Conservation (phyloP, 2,113 vertebrate genomes). For the Garra rufa region DNA sequence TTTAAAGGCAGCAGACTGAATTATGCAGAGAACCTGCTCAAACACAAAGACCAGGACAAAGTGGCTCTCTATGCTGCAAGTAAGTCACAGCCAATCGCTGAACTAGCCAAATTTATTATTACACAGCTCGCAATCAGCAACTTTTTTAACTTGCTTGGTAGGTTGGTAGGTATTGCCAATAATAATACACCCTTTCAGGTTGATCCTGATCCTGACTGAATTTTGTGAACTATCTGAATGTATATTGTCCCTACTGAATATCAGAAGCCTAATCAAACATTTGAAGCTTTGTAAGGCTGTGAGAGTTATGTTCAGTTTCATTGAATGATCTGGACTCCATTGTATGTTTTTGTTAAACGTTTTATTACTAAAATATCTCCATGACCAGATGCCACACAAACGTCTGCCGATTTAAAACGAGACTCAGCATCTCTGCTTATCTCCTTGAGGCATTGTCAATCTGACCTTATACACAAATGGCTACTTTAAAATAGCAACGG, state of each 20-base stretch:
- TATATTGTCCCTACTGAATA: not conserved
- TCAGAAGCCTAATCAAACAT: not conserved
- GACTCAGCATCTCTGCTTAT: not conserved
- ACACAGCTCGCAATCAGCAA: not conserved
- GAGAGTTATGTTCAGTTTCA: not conserved
- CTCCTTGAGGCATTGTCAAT: conserved; percentile 11
- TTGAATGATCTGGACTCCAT: not conserved
- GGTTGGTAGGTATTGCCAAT: no score
- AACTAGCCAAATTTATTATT: not conserved
- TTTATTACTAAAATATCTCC: not conserved
- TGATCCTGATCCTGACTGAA: not conserved
- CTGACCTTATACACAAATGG: conserved; percentile 27
- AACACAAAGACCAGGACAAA: conserved; percentile 87
- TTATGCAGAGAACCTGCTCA: conserved; percentile 94
- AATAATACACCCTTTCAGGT: not conserved
- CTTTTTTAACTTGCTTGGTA: no score
- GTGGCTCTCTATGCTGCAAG: conserved; percentile 91
- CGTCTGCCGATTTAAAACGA: not conserved
- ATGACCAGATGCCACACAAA: conserved; percentile 6
- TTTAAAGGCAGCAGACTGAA: conserved; percentile 91
- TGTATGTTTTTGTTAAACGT: not conserved
- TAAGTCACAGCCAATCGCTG: conserved; percentile 71
- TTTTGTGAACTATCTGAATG: not conserved
- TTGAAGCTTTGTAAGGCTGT: not conserved
- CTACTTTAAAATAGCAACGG: conserved; percentile 23